Evolutionary conservation across 2,113 vertebrate genomes (phyloP), one percentile per base, ranked within the genome.

Genomic region (Grammomys dolichurus): DNA sequence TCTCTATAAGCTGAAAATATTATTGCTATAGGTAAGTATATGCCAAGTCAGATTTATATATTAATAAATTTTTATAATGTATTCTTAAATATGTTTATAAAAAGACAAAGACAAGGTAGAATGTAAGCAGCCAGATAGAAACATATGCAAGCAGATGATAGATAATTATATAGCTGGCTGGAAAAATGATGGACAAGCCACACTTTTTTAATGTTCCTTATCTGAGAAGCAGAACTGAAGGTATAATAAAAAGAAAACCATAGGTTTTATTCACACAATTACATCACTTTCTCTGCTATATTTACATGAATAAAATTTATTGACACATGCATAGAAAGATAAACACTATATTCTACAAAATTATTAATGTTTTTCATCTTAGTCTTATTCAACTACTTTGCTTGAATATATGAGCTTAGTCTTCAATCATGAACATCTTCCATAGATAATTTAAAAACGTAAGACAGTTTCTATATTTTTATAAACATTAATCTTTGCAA

Each of bases 341-440:
- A 90, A 4, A 40, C 0, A 51, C 1, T 93, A 46, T 82, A 40
- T 8, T 96, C 31, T 70, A 67, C 5, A 54, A 89, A 97, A 72
- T 81, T 54, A 48, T 3, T 78, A 65, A 26, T 95, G 95, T 96
- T 60, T 95, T 93, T 97, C 0, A 93, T 96, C 98, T 97, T 94
- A 97, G 92, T 97, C 75, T 97, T 4, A 2, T 87, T 98, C 94
- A 91, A n/a, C 97, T 84, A 51, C 96, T 96, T 95, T 97, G 81
- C 94, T 96, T 97, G 78, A 98, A 98, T 98, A 97, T 98, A 98
- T 97, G 86, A 97, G 97, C 87, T 98, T 98, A 97, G 97, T 98
- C 77, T 98, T 4, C 67, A 91, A 97, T 94, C 20, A 81, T 93
- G 97, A 98, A 98, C 91, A 1, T 93, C 95, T 97, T 97, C 96